Base-by-base conservation (phyloP, 1,140 invertebrate genomes). In the Cepaea nemoralis region DNA sequence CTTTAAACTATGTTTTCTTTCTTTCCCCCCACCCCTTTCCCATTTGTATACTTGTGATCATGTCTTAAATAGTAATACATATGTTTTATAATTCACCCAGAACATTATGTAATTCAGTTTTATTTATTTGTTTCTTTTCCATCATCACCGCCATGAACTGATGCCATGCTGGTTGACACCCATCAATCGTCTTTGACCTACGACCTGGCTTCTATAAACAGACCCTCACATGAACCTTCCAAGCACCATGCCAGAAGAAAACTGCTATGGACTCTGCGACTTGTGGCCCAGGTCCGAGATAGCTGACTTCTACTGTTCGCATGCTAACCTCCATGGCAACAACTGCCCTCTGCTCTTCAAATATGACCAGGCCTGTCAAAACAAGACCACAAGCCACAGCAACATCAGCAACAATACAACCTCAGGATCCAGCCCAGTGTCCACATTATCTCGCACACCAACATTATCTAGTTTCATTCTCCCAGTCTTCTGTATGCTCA, bases 261-360 rank as follows among this genome's bases (percentile, higher is more conserved):
- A 55, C 50, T 55, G 50, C 50, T 55, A 55, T 22, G 50, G 50
- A 55, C 50, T 55, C 50, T 55, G 50, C 24, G 50, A 55, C n/a
- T 55, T 55, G 22, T 55, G 50, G 50, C 22, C 50, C 12, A 14
- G n/a, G 8, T n/a, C 12, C 5, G 50, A 14, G 5, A 55, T 55
- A 55, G 14, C 50, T 22, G 3, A 6, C 14, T 55, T 55, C 24
- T 55, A 55, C 24, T 55, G 50, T 55, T 55, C 50, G 5, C 50
- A 55, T 55, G 50, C 50, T 55, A n/a, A 55, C 24, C 12, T 22
- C 24, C 6, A 55, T 14, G 50, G 50, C 22, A 55, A 8, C 45
- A 8, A 55, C 50, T 55, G 50, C 50, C 50, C 50, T 55, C n/a
- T 55, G 24, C 8, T 55, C 50, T 5, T 22, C 14, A 55, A 6